A percentile compares a stretch with the other conserved stretches of the same genome.
Conservation (phyloP, 2,113 vertebrate genomes). For the Lathamus discolor region DNA sequence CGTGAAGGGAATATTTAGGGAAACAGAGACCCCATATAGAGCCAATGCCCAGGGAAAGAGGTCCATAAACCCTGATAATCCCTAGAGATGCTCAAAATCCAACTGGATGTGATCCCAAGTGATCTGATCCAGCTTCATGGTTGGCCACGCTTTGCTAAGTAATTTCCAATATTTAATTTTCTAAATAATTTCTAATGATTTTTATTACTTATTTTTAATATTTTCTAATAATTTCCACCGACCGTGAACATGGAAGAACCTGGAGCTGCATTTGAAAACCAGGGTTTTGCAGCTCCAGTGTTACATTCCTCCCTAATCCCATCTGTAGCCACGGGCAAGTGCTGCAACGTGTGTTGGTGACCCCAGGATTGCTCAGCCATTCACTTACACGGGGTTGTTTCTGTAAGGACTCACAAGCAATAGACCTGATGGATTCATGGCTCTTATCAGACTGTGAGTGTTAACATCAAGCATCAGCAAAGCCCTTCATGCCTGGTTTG, state of each 20-base stretch:
- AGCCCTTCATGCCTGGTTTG: neutral
- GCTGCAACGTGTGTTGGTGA: rapidly evolving
- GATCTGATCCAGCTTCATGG: neutral
- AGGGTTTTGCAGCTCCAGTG: neutral
- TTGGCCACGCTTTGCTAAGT: neutral
- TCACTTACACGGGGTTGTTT: neutral
- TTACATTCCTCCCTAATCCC: neutral
- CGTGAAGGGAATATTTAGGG: neutral
- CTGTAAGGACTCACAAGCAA: rapidly evolving
- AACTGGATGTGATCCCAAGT: neutral
- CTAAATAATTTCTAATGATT: too few species aligned
- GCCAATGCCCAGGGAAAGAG: neutral
- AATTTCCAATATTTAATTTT: too few species aligned
- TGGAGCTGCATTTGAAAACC: neutral
- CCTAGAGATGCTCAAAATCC: neutral
- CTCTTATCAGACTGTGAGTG: neutral
- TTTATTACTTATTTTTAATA: too few species aligned
- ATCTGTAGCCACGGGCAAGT: rapidly evolving
- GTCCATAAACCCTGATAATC: rapidly evolving
- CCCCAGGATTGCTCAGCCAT: rapidly evolving
- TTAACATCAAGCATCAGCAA: neutral
- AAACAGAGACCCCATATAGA: neutral
- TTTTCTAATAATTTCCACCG: too few species aligned
- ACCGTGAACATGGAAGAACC: neutral
- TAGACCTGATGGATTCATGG: neutral